Base-by-base conservation (phyloP, 2,888 invertebrate genomes). In the Leistus spinibarbis region DNA sequence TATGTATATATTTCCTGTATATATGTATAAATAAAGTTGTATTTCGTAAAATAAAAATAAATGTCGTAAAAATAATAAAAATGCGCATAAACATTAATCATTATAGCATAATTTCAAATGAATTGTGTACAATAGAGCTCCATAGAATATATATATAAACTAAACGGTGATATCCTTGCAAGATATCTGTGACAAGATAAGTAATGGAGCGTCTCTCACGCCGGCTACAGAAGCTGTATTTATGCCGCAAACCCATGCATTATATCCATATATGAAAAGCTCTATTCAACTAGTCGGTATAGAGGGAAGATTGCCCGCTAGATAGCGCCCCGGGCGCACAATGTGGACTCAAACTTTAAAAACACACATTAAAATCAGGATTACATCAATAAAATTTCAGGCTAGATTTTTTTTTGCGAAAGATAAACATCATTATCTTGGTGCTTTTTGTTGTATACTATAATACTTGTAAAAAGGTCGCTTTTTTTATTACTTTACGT, bases 381-480 rank as follows among this genome's bases (percentile, higher is more conserved):
- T 72, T 72, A 72, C 72, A 72, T 65, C 72, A 66, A 72, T 72
- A 72, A 72, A 71, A 72, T 24, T 66, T 73, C 66, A 54, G 64
- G 54, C 54, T 56, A 5, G 54, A 13, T 69, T 69, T 69, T n/a
- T n/a, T 24, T 24, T 64, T 65, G 71, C 73, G 54, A 66, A 20
- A 54, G 19, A 22, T 19, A 65, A 16, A 64, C 64, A 73, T 73
- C 17, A 40, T 66, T 73, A 73, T 73, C 73, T 73, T 17, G 17
- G 7, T 19, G 3, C 54, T 20, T 54, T n/a, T 27, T 60, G 19
- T 20, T 13, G 20, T 16, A 66, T 65, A n/a, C 7, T 5, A 23
- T 19, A 17, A 63, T 19, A 63, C n/a, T 20, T 7, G n/a, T 10
- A n/a, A 23, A 40, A 40, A 65, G 65, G 16, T 27, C 22, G 16